phyloP scores from a whole-genome alignment of 92 coral and sea anemone species.

The Heliopora coerulea region DNA sequence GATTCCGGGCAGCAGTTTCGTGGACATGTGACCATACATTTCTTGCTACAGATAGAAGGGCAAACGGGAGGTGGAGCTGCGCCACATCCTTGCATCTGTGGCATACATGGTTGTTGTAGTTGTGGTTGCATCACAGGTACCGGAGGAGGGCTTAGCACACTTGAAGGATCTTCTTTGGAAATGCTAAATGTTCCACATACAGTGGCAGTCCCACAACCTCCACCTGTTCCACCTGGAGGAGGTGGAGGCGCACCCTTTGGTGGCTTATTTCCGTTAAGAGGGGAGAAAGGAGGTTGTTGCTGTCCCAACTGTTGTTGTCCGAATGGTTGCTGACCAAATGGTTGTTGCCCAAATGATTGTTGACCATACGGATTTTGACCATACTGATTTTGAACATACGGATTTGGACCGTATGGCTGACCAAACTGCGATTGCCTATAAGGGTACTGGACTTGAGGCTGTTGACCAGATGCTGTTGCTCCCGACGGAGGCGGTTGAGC shows the following conservation, averaged over 20 bases:
- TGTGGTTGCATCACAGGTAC: background rate
- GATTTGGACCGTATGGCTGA: slow-evolving; percentile 29
- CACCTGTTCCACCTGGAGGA: slow-evolving; percentile 18
- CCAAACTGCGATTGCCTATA: slow-evolving; percentile 12
- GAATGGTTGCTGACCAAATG: slow-evolving; percentile 20
- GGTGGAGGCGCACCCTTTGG: slow-evolving; percentile 12
- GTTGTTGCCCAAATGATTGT: slow-evolving; percentile 2
- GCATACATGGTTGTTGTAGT: slow-evolving; percentile 41
- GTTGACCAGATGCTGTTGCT: background rate
- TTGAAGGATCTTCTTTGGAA: slow-evolving; percentile 23
- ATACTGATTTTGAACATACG: background rate
- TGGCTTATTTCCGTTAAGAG: background rate
- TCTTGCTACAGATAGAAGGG: slow-evolving; percentile 35
- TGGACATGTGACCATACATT: slow-evolving; percentile 58
- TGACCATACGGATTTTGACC: slow-evolving; percentile 31
- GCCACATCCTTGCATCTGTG: slow-evolving; percentile 36
- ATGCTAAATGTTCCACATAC: slow-evolving; percentile 42
- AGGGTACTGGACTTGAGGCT: background rate
- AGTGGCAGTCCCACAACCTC: slow-evolving; percentile 43
- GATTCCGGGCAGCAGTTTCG: slow-evolving; percentile 68
- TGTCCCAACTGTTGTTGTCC: slow-evolving; percentile 22
- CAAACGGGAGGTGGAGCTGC: slow-evolving; percentile 21
- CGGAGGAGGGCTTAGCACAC: slow-evolving; percentile 37
- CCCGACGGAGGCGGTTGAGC: background rate
- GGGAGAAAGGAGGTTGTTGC: background rate